These are phyloP conservation scores for Cryptophagus acutangulus DNA, from an alignment of 2,888 invertebrate genomes.

Conservation along the genomic window DNA sequence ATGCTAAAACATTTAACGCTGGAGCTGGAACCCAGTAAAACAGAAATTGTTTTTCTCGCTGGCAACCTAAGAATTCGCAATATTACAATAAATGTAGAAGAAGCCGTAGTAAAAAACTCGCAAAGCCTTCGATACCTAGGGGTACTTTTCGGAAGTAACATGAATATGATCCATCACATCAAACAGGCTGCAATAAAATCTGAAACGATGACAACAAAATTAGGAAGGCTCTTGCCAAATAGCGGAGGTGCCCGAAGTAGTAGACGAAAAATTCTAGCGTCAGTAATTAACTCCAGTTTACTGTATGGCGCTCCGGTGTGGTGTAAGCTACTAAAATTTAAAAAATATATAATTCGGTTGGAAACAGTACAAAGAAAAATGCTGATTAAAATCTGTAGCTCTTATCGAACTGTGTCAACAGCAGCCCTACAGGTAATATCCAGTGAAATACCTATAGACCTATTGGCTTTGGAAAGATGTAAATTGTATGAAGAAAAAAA, in stretches of 20 bases:
- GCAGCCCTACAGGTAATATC: slow-evolving; percentile 1
- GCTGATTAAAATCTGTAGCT: neutral
- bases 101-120: neutral
- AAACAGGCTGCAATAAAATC: slow-evolving; percentile 8
- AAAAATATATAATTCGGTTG: neutral
- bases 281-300: slow-evolving; percentile 2
- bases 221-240: slow-evolving; percentile 11
- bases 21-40: neutral
- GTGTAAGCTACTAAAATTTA: neutral
- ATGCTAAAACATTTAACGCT: neutral
- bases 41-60: too few relatives aligned
- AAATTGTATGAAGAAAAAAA: too few relatives aligned
- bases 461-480: slow-evolving; percentile 6
- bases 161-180: slow-evolving; percentile 7
- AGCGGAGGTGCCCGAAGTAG: slow-evolving; percentile 2
- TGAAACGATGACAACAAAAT: neutral
- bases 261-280: slow-evolving; percentile 4
- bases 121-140: slow-evolving; percentile 13
- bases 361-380: neutral
- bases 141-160: slow-evolving; percentile 6
- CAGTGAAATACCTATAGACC: neutral
- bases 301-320: slow-evolving; percentile 9
- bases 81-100: too few relatives aligned
- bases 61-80: too few relatives aligned
- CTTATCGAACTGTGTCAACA: slow-evolving; percentile 2